These are phyloP conservation scores for Euplagia quadripunctaria DNA, from an alignment of 2,888 invertebrate genomes.

Conservation along the genomic window DNA sequence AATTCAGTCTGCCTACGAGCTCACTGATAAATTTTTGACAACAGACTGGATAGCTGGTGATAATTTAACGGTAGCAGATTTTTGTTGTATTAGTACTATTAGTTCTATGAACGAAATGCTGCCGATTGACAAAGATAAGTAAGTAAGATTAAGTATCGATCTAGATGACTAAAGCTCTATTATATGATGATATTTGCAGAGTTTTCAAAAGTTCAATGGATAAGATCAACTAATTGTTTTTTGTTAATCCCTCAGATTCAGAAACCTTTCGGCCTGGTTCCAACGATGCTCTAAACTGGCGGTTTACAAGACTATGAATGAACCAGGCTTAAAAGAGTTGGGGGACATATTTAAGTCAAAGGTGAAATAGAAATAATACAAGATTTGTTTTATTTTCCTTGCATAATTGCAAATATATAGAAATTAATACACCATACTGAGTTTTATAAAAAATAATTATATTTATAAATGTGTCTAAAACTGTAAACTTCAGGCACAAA, in stretches of 20 bases:
- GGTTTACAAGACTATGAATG: slow-evolving; percentile 66
- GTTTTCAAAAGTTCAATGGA: background rate
- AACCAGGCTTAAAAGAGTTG: slow-evolving; percentile 43
- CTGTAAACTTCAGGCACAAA: too few relatives aligned
- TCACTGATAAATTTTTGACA: slow-evolving; percentile 84
- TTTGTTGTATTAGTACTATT: slow-evolving; percentile 85
- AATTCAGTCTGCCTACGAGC: slow-evolving; percentile 59
- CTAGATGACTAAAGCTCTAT: background rate
- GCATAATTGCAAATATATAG: background rate
- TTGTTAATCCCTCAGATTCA: slow-evolving; percentile 54
- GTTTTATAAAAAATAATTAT: background rate
- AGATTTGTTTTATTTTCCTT: background rate
- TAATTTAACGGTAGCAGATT: slow-evolving; percentile 88
- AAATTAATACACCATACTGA: background rate
- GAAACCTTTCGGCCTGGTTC: slow-evolving; percentile 67
- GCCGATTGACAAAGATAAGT: slow-evolving; percentile 66
- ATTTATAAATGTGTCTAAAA: too few relatives aligned
- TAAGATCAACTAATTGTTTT: too few relatives aligned
- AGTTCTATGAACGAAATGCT: slow-evolving; percentile 72
- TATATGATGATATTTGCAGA: background rate
- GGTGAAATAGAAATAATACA: slow-evolving; percentile 34
- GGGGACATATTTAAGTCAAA: slow-evolving; percentile 44
- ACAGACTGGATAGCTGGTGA: slow-evolving; percentile 87
- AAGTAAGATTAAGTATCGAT: slow-evolving; percentile 41
- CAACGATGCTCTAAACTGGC: slow-evolving; percentile 62